A percentile compares a stretch with the other conserved stretches of the same genome.
These are phyloP conservation scores for Clarias laeviceps DNA, from an alignment of 2,797 vertebrate species.

Conservation along the genomic window DNA sequence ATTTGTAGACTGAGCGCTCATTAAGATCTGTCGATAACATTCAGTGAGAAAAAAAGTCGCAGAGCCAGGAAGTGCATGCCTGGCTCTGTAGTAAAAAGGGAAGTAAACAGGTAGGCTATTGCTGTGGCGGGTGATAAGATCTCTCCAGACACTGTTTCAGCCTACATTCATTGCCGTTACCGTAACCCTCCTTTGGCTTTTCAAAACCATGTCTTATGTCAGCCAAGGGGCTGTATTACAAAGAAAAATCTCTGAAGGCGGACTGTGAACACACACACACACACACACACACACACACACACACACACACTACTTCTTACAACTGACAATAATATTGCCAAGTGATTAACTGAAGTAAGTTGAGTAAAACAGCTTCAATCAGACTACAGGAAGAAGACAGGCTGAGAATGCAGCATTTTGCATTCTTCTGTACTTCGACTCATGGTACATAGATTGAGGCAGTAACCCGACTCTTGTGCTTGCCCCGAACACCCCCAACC, in stretches of 20 bases:
- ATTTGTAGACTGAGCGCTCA: slow-evolving; percentile 53
- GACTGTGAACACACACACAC: background rate
- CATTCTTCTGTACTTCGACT: slow-evolving; percentile 37
- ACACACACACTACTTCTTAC: slow-evolving; percentile 4
- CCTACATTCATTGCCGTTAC: slow-evolving; percentile 46
- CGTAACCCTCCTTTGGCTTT: slow-evolving; percentile 33
- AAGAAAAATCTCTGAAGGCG: slow-evolving; percentile 16
- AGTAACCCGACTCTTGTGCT: slow-evolving; percentile 47
- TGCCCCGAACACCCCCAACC: slow-evolving; percentile 28
- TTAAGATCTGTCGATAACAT: slow-evolving; percentile 55
- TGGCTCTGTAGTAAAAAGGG: slow-evolving; percentile 38
- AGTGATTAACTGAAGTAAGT: background rate
- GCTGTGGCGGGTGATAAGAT: slow-evolving; percentile 45
- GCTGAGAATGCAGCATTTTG: slow-evolving; percentile 4
- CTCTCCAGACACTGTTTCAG: slow-evolving; percentile 49
- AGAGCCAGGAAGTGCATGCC: slow-evolving; percentile 35
- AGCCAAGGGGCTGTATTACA: slow-evolving; percentile 31
- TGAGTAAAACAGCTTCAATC: background rate
- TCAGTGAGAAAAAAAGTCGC: slow-evolving; percentile 51
- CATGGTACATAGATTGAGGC: slow-evolving; percentile 18
- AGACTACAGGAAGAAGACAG: slow-evolving; percentile 6
- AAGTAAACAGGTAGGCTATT: slow-evolving; percentile 54
- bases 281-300: background rate
- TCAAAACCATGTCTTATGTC: slow-evolving; percentile 37
- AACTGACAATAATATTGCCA: background rate